Conservation (phyloP, 2,797 vertebrate genomes). For the Xerus rutilus region DNA sequence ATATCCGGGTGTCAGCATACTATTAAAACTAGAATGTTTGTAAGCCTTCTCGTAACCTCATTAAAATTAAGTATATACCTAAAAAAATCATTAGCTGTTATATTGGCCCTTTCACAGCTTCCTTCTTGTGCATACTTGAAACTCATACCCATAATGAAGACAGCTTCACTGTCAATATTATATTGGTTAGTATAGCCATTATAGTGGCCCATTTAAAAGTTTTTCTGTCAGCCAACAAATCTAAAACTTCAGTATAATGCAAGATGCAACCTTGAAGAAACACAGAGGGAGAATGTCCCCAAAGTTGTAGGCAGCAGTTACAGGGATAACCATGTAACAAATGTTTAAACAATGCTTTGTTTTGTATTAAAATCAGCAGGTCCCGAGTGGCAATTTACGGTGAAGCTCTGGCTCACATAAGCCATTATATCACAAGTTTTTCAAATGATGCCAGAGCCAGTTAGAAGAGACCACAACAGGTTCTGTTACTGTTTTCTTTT, state of each 20-base stretch:
- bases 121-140: slow-evolving; percentile 30
- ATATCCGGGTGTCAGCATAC: not conserved
- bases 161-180: not conserved
- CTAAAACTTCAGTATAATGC: not conserved
- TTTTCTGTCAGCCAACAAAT: slow-evolving; percentile 42
- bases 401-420: not conserved
- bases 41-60: slow-evolving; percentile 11
- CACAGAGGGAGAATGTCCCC: not conserved
- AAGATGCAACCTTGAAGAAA: not conserved
- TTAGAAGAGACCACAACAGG: not conserved
- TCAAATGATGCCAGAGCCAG: not conserved
- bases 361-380: slow-evolving; percentile 45
- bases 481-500: slow-evolving; percentile 16
- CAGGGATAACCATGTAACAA: not conserved
- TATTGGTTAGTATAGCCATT: not conserved
- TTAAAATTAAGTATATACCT: slow-evolving; percentile 26
- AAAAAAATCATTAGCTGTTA: not conserved
- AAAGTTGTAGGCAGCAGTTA: not conserved
- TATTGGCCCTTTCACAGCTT: not conserved
- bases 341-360: not conserved
- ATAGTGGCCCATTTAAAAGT: not conserved
- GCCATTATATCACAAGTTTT: not conserved
- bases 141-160: not conserved
- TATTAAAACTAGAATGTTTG: not conserved
- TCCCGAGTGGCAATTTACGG: slow-evolving; percentile 2